Evolutionary conservation across 2,888 invertebrate species (phyloP), one percentile per base, ranked within the genome.

Genomic region (Eumacrocentrus americanus): DNA sequence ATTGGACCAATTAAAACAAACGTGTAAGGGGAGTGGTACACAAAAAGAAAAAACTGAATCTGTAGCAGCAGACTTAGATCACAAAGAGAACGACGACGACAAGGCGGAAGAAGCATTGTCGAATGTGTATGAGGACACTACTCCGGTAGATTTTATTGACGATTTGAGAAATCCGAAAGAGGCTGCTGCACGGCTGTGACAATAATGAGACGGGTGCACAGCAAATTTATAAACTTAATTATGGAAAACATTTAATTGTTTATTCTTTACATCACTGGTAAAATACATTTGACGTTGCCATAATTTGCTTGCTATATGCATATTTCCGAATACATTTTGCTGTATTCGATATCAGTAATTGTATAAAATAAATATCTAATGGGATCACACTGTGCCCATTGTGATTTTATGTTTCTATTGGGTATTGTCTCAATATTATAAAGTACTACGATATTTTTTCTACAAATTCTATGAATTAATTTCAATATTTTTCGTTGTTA

Each of bases 1-100:
- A 35, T 38, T 74, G 11, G 64, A 70, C 2, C 72, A 70, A 42
- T 6, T 73, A 11, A 78, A 77, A 55, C 64, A 66, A 7, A 46
- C 22, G 3, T 46, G 46, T 25, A 46, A 46, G 23, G 23, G n/a
- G 11, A 25, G 2, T 25, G 46, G 7, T 23, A 25, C 20, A 14
- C 18, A 1, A 18, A 23, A 23, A 6, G 46, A 25, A 1, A 25
- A 46, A 46, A 9, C 5, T 4, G 25, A 22, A 3, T 14, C 2
- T 25, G 46, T 25, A 7, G n/a, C 3, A 2, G 20, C 18, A n/a
- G 20, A 55, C 62, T 1, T 64, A 11, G n/a, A n/a, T 46, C 7
- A 46, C 25, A 4, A 22, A 1, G 46, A 12, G 22, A 25, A 46
- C 5, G 12, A 0, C 29, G 46, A 25, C 2, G 25, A 46, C n/a